Percentiles rank a stretch among this genome's conserved stretches.
These are phyloP conservation scores for Periophthalmus magnuspinnatus DNA, from an alignment of 2,797 vertebrate species.

Conservation along the genomic window DNA sequence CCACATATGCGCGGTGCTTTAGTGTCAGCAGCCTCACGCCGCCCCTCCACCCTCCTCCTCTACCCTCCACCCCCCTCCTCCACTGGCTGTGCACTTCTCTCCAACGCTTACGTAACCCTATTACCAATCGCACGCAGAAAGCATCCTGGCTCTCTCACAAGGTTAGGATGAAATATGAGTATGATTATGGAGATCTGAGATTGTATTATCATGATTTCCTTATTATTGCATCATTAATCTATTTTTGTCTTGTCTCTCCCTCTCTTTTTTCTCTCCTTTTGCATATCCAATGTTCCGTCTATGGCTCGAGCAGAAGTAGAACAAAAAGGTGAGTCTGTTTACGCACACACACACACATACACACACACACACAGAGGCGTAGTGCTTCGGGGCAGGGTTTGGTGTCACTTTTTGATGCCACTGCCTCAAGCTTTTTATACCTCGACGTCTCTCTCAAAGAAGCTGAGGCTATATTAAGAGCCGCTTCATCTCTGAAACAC, in stretches of 20 bases:
- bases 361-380: conserved; percentile 32
- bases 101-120: conserved; percentile 69
- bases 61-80: too few species aligned
- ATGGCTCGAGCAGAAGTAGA: conserved; percentile 93
- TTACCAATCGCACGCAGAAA: conserved; percentile 71
- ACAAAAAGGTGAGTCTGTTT: conserved; percentile 97
- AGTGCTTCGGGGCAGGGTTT: conserved; percentile 31
- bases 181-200: conserved; percentile 72
- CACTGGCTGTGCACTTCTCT: conserved; percentile 46
- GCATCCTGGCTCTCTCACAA: conserved; percentile 72
- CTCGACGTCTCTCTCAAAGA: conserved; percentile 57
- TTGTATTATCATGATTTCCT: conserved; percentile 76
- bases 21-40: conserved; percentile 39
- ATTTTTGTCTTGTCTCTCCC: conserved; percentile 64
- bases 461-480: conserved; percentile 60
- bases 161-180: conserved; percentile 78
- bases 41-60: conserved; percentile 3
- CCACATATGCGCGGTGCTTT: conserved; percentile 60
- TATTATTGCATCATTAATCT: conserved; percentile 83
- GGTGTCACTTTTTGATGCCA: conserved; percentile 45
- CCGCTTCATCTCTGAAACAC: conserved; percentile 58
- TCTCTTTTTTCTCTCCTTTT: conserved; percentile 43
- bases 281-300: conserved; percentile 40
- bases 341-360: conserved; percentile 36
- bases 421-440: conserved; percentile 48